phyloP scores from a whole-genome alignment of 1,140 invertebrate genomes.

The Steinernema khuongi region DNA sequence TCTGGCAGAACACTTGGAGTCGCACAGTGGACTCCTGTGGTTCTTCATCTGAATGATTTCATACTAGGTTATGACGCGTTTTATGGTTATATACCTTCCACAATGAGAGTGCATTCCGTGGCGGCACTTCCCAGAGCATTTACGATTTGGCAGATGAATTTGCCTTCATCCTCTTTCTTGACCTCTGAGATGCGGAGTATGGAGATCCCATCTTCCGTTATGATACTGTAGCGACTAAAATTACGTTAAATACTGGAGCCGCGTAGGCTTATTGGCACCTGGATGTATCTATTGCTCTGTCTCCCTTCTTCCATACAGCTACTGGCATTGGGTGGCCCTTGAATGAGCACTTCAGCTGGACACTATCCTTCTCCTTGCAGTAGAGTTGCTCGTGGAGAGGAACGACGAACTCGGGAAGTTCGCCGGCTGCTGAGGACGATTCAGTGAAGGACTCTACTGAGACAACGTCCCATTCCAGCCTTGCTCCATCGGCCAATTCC shows the following conservation, averaged over 20 bases:
- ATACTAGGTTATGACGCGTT: conserved; percentile 10
- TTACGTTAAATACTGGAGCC: neutral
- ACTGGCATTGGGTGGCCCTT: neutral
- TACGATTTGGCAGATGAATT: conserved; percentile 28
- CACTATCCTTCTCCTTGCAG: neutral
- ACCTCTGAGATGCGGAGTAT: neutral
- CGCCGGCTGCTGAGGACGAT: neutral
- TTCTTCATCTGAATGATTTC: conserved; percentile 26
- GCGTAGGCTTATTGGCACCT: neutral
- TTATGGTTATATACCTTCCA: conserved; percentile 27
- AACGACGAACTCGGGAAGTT: neutral
- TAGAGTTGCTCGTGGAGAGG: neutral
- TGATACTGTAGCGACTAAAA: conserved; percentile 10
- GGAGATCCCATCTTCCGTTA: neutral
- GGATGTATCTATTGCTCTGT: neutral
- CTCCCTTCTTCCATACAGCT: neutral
- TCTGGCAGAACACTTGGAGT: conserved; percentile 29
- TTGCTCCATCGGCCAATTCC: neutral
- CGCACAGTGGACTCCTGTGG: conserved; percentile 19
- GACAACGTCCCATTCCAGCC: neutral
- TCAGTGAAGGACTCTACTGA: neutral
- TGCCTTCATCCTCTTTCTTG: conserved; percentile 19
- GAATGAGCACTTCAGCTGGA: neutral
- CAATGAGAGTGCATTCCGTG: conserved; percentile 24
- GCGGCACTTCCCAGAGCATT: conserved; percentile 31